Percentiles rank a stretch among this genome's conserved stretches.
Conservation (phyloP, 2,113 vertebrate species). For the Proteles cristata region DNA sequence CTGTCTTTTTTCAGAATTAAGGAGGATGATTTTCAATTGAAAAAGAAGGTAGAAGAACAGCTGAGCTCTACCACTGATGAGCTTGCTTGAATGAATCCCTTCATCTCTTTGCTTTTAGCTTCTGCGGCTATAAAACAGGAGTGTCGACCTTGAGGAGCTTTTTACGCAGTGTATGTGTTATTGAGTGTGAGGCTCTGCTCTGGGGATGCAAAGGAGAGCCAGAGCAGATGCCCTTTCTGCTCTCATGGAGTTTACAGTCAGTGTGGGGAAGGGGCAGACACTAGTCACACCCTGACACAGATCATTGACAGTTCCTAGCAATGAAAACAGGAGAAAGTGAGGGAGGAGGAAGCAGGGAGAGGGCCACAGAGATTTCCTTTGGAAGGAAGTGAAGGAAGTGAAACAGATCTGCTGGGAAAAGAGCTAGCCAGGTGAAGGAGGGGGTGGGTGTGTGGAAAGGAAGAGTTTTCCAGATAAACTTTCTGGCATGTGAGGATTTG, state of each 20-base stretch:
- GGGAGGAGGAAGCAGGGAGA: neutral
- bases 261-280: neutral
- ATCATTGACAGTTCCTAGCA: neutral
- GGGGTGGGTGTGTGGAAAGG: neutral
- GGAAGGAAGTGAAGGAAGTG: neutral
- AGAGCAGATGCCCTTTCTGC: neutral
- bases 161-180: neutral
- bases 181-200: neutral
- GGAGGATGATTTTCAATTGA: slow-evolving; percentile 44
- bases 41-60: neutral
- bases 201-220: neutral
- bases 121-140: neutral
- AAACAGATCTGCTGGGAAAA: neutral
- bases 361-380: neutral
- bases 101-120: neutral
- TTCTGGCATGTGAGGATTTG: neutral
- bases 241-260: neutral
- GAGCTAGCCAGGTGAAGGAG: neutral
- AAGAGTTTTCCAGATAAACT: slow-evolving; percentile 9
- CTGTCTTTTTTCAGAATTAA: slow-evolving; percentile 31
- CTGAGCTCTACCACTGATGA: neutral
- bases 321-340: neutral
- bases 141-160: neutral
- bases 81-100: neutral
- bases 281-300: neutral